Evolutionary conservation across 2,888 invertebrate genomes (phyloP).

Genomic region (Linnaemya tessellans): DNA sequence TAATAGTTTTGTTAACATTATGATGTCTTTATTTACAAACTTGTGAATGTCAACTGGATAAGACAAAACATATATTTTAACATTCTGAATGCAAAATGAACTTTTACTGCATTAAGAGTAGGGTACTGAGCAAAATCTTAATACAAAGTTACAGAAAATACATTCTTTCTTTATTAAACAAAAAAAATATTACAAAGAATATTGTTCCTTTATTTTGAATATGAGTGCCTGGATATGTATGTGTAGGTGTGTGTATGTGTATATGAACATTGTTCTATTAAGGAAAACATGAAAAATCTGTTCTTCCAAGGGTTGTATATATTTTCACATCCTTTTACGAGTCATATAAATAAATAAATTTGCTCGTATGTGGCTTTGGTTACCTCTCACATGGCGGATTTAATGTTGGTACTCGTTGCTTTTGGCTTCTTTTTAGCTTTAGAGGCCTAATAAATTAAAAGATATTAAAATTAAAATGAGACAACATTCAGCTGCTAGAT

Average conservation of each 20-base stretch:
- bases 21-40: too few species aligned
- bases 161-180: slow-evolving; percentile 12
- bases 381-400: slow-evolving; percentile 22
- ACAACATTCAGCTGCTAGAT: slow-evolving; percentile 25
- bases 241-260: not conserved
- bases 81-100: not conserved
- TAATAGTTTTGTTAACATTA: too few species aligned
- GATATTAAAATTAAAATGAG: slow-evolving; percentile 56
- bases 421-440: slow-evolving; percentile 10
- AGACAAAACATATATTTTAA: too few species aligned
- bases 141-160: slow-evolving; percentile 6
- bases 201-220: slow-evolving; percentile 18
- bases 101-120: not conserved
- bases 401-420: slow-evolving; percentile 21
- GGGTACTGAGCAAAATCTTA: slow-evolving; percentile 1
- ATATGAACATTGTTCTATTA: not conserved
- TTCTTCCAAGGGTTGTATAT: slow-evolving; percentile 73
- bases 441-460: slow-evolving; percentile 69
- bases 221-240: not conserved
- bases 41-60: too few species aligned
- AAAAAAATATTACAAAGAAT: slow-evolving; percentile 23
- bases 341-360: not conserved
- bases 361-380: slow-evolving; percentile 22
- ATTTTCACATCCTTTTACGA: slow-evolving; percentile 53
- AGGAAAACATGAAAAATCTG: slow-evolving; percentile 73